Base-by-base conservation (phyloP, 2,888 invertebrate species). In the Habroteleia sp. region DNA sequence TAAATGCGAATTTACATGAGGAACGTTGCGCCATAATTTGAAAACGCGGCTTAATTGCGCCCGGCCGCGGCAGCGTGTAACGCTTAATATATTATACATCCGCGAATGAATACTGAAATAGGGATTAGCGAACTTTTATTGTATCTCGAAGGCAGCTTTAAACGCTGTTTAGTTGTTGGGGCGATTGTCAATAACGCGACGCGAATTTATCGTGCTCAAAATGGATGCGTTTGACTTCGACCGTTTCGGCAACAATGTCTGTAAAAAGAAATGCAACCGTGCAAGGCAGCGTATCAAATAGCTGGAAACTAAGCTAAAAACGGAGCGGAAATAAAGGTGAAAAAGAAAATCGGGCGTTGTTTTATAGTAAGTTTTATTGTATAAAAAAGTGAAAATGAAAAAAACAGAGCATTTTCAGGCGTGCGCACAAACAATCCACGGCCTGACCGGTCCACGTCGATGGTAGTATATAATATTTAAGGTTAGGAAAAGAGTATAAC, bases 361-460 rank as follows among this genome's bases (percentile, higher is more conserved):
- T 84, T 84, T 80, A 79, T 82, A 80, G 80, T 81, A 81, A 77
- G 79, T 80, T 84, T 84, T 81, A 83, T 85, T 82, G 79, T 81
- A 81, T 83, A 83, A 82, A 84, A 85, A 83, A 83, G 80, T 82
- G 82, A 84, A 84, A 84, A 84, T 82, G 80, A 80, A 85, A 80
- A n/a, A 83, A 83, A 65, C 78, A 80, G 80, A 82, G 82, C 80
- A 80, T 79, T 80, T 79, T 82, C 81, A 80, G 80, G 74, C 76
- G 66, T 72, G 66, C 52, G 76, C 78, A 68, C 80, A 76, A 79
- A 60, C 58, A 74, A 79, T 78, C 80, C 80, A 76, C 77, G 79
- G 78, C 83, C 77, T 79, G 81, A 75, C 77, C 80, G 81, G 76
- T 73, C 71, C 68, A 66, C 73, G 71, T 79, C 77, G 76, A 76